Percentiles rank a stretch among this genome's conserved stretches.
Evolutionary conservation across 2,888 invertebrate species (phyloP).

Genomic region (Hartigia nigra): DNA sequence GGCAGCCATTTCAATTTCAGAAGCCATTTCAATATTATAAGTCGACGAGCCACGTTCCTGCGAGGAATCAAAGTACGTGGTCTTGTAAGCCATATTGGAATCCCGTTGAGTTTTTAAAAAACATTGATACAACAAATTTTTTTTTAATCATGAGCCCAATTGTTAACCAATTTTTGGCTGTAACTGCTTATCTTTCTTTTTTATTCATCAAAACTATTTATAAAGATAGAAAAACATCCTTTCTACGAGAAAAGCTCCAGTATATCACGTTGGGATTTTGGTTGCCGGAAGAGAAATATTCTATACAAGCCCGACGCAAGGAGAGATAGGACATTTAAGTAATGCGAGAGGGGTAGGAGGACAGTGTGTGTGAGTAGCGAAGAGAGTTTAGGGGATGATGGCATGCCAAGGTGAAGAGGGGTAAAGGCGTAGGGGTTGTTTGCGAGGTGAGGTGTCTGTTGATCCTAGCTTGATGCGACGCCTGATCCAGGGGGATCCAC

Average conservation of each 20-base stretch:
- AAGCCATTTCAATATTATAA: not conserved
- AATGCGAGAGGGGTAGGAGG: conserved; percentile 32
- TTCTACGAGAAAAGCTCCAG: not conserved
- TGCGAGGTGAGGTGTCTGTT: conserved; percentile 47
- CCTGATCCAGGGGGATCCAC: conserved; percentile 59
- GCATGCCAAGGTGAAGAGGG: not conserved
- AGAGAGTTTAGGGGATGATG: conserved; percentile 13
- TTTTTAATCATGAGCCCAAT: not conserved
- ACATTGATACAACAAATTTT: not conserved
- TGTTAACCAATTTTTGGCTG: not conserved
- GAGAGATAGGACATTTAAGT: conserved; percentile 40
- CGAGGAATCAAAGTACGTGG: not conserved
- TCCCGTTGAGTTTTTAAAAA: not conserved
- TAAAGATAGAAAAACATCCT: not conserved
- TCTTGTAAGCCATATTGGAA: not conserved
- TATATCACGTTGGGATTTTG: not conserved
- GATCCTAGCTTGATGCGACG: conserved; percentile 59
- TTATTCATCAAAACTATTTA: not conserved
- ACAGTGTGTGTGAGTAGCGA: conserved; percentile 30
- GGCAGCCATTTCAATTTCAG: not conserved
- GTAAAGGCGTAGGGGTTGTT: conserved; percentile 34
- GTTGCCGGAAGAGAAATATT: conserved; percentile 27
- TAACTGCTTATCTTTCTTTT: not conserved
- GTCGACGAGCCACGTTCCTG: not conserved
- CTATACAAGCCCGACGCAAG: conserved; percentile 26